These are phyloP conservation scores for Phrynocephalus vlangalii DNA, from an alignment of 2,797 vertebrate species.

Conservation along the genomic window DNA sequence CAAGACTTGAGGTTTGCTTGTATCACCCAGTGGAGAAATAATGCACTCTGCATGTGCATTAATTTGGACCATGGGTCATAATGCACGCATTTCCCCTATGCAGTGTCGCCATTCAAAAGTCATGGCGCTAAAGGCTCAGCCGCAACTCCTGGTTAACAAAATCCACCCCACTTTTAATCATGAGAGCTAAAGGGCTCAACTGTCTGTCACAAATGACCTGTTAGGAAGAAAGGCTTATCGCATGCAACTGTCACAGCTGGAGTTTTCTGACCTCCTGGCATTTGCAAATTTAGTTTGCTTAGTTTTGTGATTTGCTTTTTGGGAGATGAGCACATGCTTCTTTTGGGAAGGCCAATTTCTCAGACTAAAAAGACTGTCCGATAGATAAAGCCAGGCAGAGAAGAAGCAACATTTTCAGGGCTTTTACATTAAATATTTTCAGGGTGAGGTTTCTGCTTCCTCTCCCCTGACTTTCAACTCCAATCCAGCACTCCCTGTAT, in stretches of 20 bases:
- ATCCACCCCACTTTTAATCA: background rate
- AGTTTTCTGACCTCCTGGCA: background rate
- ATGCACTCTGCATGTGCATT: background rate
- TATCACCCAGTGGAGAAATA: background rate
- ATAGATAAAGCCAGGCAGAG: too few species aligned
- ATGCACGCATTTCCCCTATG: background rate
- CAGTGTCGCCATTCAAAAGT: background rate
- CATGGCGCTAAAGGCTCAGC: background rate
- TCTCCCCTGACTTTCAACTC: background rate
- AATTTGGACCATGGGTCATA: too few species aligned
- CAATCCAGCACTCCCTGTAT: background rate
- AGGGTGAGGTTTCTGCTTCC: background rate
- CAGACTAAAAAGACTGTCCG: too few species aligned
- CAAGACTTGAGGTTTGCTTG: too few species aligned
- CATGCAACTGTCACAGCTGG: background rate
- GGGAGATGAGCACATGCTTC: too few species aligned
- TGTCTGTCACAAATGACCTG: background rate
- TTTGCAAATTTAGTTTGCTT: too few species aligned
- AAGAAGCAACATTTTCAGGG: too few species aligned
- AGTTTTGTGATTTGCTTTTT: too few species aligned
- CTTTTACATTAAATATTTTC: background rate
- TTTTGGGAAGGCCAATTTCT: too few species aligned
- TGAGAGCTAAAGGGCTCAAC: background rate
- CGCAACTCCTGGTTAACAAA: background rate
- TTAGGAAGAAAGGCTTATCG: background rate